Evolutionary conservation across 2,113 vertebrate genomes (phyloP), one percentile per base, ranked within the genome.

Genomic region (Forbesichthys agassizii): DNA sequence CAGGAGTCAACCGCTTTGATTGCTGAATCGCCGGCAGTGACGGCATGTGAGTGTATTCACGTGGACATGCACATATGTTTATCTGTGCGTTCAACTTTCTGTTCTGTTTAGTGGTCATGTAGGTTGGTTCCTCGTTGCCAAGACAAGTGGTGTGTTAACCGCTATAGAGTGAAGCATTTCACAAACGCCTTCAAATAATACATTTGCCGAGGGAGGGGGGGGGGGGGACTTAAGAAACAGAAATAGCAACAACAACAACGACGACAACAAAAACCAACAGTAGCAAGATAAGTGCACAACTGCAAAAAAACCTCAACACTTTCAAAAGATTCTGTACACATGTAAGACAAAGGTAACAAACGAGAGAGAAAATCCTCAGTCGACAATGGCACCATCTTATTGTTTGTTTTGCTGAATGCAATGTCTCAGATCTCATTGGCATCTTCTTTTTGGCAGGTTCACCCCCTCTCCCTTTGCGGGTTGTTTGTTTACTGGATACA

Each of bases 401-500:
- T 90, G 87, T 91, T 86, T 84, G 74, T 62, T 55, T 79, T 66
- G 57, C 84, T 87, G 86, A 85, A 88, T 88, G 81, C 80, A 84
- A 73, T 75, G 82, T 88, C 78, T 89, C 84, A 89, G 84, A 89
- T 91, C 88, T 88, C 76, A 69, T 74, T 89, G 88, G 88, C 86
- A 85, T 88, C 81, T 84, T 84, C 81, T 75, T 78, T 27, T 81
- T 89, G 86, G 88, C 88, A 86, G 83, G 83, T 54, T 79, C 68
- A 60, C 75, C 75, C n/a, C 53, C 81, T 68, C 5, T 11, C 49
- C 49, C 67, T 61, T 91, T 89, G 87, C 89, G 86, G 75, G 88
- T 90, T 87, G 84, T 89, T 27, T 88, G 83, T 91, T 89, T 85
- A 86, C 89, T 69, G 73, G 86, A 84, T 88, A 66, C 72, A 74